Evolutionary conservation across 2,113 vertebrate genomes (phyloP).

Genomic region (Leucoraja erinaceus): DNA sequence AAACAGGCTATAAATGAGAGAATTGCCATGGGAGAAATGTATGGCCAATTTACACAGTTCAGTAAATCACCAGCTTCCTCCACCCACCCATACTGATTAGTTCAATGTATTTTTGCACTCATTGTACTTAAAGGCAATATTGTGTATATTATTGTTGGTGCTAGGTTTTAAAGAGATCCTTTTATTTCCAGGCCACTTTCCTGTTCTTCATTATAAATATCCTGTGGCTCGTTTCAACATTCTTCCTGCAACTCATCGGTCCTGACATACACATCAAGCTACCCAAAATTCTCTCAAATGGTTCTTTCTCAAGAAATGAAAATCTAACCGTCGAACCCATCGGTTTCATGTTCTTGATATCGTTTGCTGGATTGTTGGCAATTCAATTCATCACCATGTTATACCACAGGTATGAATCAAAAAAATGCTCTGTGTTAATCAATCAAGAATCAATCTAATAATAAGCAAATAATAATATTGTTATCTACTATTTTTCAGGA

Average conservation of each 20-base stretch:
- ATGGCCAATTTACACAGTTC: background rate
- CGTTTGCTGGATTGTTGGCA: conserved; percentile 58
- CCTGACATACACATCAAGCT: conserved; percentile 61
- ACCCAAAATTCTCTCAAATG: conserved; percentile 51
- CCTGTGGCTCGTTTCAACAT: conserved; percentile 70
- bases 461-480: background rate
- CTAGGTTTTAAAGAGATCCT: background rate
- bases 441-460: background rate
- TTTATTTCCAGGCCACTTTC: conserved; percentile 60
- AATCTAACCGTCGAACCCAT: conserved; percentile 59
- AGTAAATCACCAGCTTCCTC: background rate
- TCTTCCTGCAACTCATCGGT: conserved; percentile 66
- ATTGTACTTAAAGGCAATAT: background rate
- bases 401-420: conserved; percentile 60
- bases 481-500: conserved; percentile 47
- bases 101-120: background rate
- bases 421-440: background rate
- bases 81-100: background rate
- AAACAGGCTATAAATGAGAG: background rate
- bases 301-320: conserved; percentile 43
- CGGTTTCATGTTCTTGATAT: conserved; percentile 67
- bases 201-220: conserved; percentile 68
- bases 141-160: background rate
- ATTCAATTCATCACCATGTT: conserved; percentile 68
- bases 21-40: background rate